Base-by-base conservation (phyloP, 2,888 invertebrate genomes). In the Lordiphosa fenestrarum region DNA sequence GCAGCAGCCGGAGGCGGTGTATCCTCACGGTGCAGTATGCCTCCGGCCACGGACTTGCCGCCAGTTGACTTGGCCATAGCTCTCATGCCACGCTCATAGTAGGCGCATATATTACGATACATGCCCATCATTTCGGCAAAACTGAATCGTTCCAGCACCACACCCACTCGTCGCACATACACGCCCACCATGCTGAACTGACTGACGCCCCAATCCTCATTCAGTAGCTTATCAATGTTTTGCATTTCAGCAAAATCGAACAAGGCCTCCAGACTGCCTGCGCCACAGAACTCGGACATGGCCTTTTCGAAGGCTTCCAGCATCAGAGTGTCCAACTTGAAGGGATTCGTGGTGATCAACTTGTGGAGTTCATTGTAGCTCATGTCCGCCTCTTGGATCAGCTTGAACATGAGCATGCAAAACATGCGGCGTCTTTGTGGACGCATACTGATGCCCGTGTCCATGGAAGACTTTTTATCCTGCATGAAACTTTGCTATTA, bases 61-160 rank as follows among this genome's bases (percentile, higher is more conserved):
- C 60, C 25, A 25, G 7, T 7, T 23, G 23, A 6, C 23, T 23
- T 77, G 0, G 88, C 76, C 40, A 88, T 57, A 6, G 83, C 76
- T 3, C 86, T 82, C 23, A 88, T 67, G 1, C 88, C 88, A 56
- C 63, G 63, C 71, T 92, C 92, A 84, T 94, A 94, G 87, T 95
- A 95, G 4, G 91, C 87, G 73, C 93, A 92, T 84, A 94, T 95
- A 67, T 93, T 92, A 74, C 93, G 92, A 85, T 93, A 94, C 23
- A 96, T 91, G 36, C 92, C 91, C 44, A 94, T 94, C 59, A 96
- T 93, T 91, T 96, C 95, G 36, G 94, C 94, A 90, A 97, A 97
- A 12, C 94, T 93, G 69, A 97, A 90, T 87, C 94, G 95, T 81
- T 96, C 95, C 85, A 97, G 93, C 66, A 94, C 93, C 1, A 97